These are phyloP conservation scores for Agrochola litura DNA, from an alignment of 2,888 invertebrate genomes.

Conservation along the genomic window DNA sequence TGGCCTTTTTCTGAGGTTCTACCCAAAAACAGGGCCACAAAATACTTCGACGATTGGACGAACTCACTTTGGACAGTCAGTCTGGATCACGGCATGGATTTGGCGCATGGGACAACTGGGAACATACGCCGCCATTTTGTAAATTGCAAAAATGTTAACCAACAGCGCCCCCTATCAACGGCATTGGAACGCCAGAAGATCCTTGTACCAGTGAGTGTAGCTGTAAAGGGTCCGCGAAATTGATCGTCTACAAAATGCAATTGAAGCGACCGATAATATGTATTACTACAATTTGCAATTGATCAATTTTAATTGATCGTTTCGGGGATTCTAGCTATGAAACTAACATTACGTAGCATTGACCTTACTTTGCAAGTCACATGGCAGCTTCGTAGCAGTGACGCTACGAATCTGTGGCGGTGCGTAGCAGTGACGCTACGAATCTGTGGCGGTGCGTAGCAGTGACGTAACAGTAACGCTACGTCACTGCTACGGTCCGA, in stretches of 20 bases:
- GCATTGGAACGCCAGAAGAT: too few species aligned
- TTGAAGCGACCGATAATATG: too few species aligned
- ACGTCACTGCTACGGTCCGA: not conserved
- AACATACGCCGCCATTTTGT: too few species aligned
- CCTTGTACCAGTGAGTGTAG: not conserved
- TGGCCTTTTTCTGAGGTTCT: not conserved
- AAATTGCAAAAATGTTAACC: too few species aligned
- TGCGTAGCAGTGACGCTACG: constrained; percentile 3
- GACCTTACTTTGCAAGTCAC: not conserved
- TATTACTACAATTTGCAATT: too few species aligned
- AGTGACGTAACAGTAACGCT: not conserved
- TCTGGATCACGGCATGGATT: too few species aligned
- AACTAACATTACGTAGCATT: not conserved
- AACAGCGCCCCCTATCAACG: too few species aligned
- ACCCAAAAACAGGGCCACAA: not conserved
- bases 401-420: not conserved
- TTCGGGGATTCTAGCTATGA: too few species aligned
- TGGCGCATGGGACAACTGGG: too few species aligned
- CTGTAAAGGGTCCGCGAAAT: not conserved
- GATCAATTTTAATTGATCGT: too few species aligned
- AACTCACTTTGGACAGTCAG: too few species aligned
- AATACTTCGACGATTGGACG: not conserved
- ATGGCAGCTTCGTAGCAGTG: not conserved
- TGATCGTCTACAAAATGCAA: too few species aligned
- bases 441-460: not conserved